A percentile compares a stretch with the other conserved stretches of the same genome.
Conservation (phyloP, 2,797 vertebrate species). For the Hemitrygon akajei region DNA sequence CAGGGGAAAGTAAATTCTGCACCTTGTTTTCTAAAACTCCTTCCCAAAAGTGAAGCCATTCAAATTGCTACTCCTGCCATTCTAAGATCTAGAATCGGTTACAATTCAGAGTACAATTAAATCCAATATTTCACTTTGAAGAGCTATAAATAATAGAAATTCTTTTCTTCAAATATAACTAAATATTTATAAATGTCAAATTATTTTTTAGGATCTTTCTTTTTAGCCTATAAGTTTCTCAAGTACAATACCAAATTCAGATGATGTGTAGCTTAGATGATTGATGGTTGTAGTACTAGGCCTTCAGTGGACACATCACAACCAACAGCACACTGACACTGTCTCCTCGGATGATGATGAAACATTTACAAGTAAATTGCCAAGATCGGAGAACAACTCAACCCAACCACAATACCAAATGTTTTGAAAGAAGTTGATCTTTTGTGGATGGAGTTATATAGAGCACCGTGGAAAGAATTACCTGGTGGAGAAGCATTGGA, state of each 20-base stretch:
- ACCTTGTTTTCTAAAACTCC: not conserved
- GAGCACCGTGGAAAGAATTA: not conserved
- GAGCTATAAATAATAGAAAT: not conserved
- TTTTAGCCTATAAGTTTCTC: not conserved
- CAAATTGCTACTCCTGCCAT: not conserved
- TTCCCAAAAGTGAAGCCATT: not conserved
- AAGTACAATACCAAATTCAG: not conserved
- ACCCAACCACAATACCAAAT: not conserved
- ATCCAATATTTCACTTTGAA: not conserved
- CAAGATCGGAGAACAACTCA: no score
- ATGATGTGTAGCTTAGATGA: no score
- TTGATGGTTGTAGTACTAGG: no score
- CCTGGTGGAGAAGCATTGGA: not conserved
- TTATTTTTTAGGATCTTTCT: not conserved
- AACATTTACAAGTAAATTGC: no score
- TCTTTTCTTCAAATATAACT: not conserved
- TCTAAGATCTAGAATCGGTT: not conserved
- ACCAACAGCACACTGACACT: no score
- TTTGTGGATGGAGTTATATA: not conserved
- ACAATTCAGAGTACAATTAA: not conserved
- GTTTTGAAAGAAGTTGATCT: not conserved
- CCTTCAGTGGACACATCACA: no score
- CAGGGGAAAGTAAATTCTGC: not conserved
- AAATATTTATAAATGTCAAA: not conserved
- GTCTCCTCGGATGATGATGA: no score